Percentiles rank a stretch among this genome's conserved stretches.
Evolutionary conservation across 1,140 invertebrate species (phyloP).

Genomic region (Meloidogyne hapla): DNA sequence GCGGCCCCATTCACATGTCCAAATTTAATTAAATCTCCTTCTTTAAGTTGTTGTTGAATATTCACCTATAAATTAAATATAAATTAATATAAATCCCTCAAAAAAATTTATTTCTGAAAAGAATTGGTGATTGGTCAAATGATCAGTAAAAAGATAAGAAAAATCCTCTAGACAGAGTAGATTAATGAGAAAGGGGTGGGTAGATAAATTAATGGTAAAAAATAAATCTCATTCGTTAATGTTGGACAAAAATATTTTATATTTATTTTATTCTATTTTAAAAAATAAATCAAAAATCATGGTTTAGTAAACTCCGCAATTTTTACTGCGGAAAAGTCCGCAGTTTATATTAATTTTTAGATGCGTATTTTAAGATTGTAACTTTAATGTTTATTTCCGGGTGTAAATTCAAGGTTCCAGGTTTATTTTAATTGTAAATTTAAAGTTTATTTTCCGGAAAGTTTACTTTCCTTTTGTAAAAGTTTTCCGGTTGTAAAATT

Average conservation of each 20-base stretch:
- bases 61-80: conserved; percentile 17
- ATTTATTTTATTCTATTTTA: no score
- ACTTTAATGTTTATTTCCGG: no score
- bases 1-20: conserved; percentile 66
- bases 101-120: neutral
- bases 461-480: no score
- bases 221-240: no score
- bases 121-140: conserved; percentile 2
- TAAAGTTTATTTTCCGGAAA: neutral
- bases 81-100: neutral
- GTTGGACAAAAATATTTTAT: no score
- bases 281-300: no score
- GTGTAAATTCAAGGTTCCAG: neutral
- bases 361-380: no score
- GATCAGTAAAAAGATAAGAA: neutral
- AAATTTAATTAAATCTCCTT: conserved; percentile 65
- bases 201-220: neutral
- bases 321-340: no score
- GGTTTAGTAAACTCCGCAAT: no score
- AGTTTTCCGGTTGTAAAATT: neutral
- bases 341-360: no score
- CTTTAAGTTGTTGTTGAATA: conserved; percentile 42
- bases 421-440: neutral
- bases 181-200: conserved; percentile 1
- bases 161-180: neutral